These are phyloP conservation scores for Pantala flavescens DNA, from an alignment of 1,140 invertebrate genomes.

Conservation along the genomic window DNA sequence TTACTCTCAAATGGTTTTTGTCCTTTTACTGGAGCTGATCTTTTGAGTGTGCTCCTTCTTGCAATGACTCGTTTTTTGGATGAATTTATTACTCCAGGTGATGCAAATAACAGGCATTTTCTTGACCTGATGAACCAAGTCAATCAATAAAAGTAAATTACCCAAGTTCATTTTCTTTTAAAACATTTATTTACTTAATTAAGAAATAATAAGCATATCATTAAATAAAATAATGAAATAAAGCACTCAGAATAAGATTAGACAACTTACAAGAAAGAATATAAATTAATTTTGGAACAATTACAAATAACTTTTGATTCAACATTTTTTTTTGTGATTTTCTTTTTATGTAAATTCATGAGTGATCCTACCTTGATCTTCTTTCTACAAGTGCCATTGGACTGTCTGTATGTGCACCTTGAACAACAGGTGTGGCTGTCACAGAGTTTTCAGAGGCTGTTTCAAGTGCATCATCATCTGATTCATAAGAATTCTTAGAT, in stretches of 20 bases:
- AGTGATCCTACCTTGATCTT: conserved; percentile 22
- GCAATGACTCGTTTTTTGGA: not conserved
- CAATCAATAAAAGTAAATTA: too few relatives aligned
- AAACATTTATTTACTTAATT: too few relatives aligned
- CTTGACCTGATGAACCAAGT: not conserved
- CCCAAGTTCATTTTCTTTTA: too few relatives aligned
- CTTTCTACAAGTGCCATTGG: conserved; percentile 24
- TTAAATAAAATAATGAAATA: too few relatives aligned
- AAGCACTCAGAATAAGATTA: too few relatives aligned
- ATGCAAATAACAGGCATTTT: not conserved
- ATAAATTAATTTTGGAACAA: too few relatives aligned
- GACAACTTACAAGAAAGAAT: too few relatives aligned
- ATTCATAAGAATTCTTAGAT: not conserved
- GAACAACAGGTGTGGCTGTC: conserved; percentile 17
- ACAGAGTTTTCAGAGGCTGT: not conserved
- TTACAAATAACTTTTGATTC: too few relatives aligned
- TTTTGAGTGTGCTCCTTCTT: not conserved
- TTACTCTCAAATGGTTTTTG: not conserved
- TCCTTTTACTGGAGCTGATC: not conserved
- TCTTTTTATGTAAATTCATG: too few relatives aligned
- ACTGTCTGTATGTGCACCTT: conserved; percentile 21
- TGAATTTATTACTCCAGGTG: not conserved
- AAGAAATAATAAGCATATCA: too few relatives aligned
- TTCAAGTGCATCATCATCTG: not conserved
- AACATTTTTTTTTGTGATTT: too few relatives aligned